A percentile compares a stretch with the other conserved stretches of the same genome.
Evolutionary conservation across 2,113 vertebrate species (phyloP).

Genomic region (Gnathonemus longibarbis): DNA sequence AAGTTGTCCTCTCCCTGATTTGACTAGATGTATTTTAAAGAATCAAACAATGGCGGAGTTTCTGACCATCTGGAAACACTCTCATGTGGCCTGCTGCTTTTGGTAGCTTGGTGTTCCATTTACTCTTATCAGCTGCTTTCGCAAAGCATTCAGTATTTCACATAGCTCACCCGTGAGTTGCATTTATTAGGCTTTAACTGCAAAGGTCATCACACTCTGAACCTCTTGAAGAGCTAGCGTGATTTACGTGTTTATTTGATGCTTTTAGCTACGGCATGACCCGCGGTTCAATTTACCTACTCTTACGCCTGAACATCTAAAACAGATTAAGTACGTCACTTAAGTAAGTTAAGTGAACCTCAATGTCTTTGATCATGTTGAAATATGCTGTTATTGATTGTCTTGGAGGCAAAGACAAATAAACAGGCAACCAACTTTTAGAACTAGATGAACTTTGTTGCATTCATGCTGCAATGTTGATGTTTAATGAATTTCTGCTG

Average conservation of each 20-base stretch:
- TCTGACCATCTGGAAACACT: constrained; percentile 7
- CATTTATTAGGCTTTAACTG: neutral
- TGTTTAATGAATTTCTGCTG: neutral
- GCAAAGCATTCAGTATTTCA: neutral
- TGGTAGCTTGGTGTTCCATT: neutral
- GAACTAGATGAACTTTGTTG: neutral
- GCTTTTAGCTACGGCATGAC: neutral
- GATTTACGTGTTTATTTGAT: constrained; percentile 1
- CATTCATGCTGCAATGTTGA: neutral
- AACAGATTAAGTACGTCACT: neutral
- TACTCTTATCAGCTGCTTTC: neutral
- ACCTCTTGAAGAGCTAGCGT: neutral
- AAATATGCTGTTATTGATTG: neutral
- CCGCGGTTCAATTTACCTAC: neutral
- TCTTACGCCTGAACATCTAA: neutral
- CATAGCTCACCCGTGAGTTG: neutral
- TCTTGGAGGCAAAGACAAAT: neutral
- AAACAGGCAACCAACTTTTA: neutral
- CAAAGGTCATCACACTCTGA: neutral
- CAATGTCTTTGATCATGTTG: neutral
- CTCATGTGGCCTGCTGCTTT: neutral
- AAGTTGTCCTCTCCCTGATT: neutral
- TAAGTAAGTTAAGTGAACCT: neutral
- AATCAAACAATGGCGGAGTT: neutral
- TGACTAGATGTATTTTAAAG: neutral